Evolutionary conservation across 92 coral and sea anemone genomes (phyloP), one percentile per base, ranked within the genome.

Genomic region (Pocillopora meandrina): DNA sequence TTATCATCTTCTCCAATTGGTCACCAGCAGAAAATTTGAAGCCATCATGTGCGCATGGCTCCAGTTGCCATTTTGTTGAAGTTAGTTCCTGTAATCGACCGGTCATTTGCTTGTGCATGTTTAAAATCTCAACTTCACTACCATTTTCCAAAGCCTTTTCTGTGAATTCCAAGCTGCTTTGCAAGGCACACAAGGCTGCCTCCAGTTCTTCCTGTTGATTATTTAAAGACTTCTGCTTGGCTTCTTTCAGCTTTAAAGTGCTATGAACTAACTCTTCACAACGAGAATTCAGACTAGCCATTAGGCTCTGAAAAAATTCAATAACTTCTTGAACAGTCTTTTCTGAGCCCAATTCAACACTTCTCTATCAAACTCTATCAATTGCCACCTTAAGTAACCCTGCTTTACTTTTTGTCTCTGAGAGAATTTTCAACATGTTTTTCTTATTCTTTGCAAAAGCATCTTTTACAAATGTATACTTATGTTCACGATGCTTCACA

Each of bases 401-500:
- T 15, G 23, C 76, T 35, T 83, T 72, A 26, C 35, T 33, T 34
- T 80, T 68, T 10, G 88, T 87, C 21, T 61, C 85, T 13, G 61
- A 81, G 9, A 88, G 47, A 13, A 74, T 69, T 33, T 33, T 35
- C 10, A 35, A 18, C 18, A 91, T 23, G 34, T 60, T 85, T 17
- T 61, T 72, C 55, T 68, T 85, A 57, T 71, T 82, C 49, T 77
- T 74, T 26, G 12, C 7, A 42, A 71, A 72, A 15, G 76, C 94
- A 56, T 84, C 94, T 16, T 74, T 76, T 8, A 77, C 82, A 65
- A 91, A 88, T 65, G 65, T 49, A 83, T 49, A 84, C 23, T 82
- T 56, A 82, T 87, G 93, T 12, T 87, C 83, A 26, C 85, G 88
- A 76, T 90, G 93, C 67, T 90, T 82, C 17, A 87, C 64, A 12